Evolutionary conservation across 2,888 invertebrate species (phyloP).

Genomic region (Siphlonurus alternatus): DNA sequence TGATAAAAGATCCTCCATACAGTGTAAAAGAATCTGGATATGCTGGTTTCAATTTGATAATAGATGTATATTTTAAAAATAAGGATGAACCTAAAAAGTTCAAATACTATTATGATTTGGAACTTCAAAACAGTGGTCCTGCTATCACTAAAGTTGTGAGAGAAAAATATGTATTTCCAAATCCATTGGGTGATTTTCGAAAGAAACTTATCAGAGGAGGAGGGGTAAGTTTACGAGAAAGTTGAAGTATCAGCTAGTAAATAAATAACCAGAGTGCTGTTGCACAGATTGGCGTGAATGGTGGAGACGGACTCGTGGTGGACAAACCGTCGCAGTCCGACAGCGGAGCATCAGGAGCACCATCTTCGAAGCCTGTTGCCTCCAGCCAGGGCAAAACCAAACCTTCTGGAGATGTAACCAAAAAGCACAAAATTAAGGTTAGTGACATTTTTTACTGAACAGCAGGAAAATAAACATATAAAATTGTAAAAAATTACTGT

Average conservation of each 20-base stretch:
- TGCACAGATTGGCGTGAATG: not conserved
- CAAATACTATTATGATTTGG: slow-evolving; percentile 58
- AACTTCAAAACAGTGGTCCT: slow-evolving; percentile 57
- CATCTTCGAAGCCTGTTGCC: not conserved
- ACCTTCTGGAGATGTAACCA: slow-evolving; percentile 12
- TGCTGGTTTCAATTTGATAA: slow-evolving; percentile 79
- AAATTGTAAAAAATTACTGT: too few relatives aligned
- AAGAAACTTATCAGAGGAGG: slow-evolving; percentile 78
- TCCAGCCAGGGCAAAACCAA: slow-evolving; percentile 44
- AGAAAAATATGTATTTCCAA: slow-evolving; percentile 70
- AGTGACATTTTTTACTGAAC: not conserved
- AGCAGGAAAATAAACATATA: not conserved
- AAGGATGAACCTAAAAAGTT: slow-evolving; percentile 81
- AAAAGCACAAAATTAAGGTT: slow-evolving; percentile 4
- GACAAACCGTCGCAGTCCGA: not conserved
- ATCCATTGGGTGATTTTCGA: slow-evolving; percentile 77
- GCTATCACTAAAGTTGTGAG: slow-evolving; percentile 51
- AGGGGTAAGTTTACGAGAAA: slow-evolving; percentile 35
- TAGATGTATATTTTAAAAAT: slow-evolving; percentile 77
- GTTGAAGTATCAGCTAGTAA: too few relatives aligned
- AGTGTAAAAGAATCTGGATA: slow-evolving; percentile 85
- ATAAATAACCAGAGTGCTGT: too few relatives aligned
- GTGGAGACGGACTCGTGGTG: not conserved
- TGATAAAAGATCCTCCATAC: slow-evolving; percentile 82
- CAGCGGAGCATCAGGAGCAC: not conserved